phyloP scores from a whole-genome alignment of 2,888 invertebrate species.

The Patella depressa region DNA sequence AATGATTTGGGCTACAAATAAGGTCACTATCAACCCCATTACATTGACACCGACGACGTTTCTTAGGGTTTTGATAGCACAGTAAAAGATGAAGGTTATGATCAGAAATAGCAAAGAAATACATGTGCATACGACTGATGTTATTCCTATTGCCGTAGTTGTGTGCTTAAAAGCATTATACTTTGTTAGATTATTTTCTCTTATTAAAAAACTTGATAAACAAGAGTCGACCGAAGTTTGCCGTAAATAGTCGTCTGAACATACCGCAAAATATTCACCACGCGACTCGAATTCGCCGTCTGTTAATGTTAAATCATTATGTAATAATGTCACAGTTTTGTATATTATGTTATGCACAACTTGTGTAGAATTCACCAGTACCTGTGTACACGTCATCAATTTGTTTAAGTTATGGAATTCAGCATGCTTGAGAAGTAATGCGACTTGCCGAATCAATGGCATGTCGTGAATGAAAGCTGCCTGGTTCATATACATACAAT shows the following conservation, averaged over 20 bases:
- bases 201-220: background rate
- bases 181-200: too few species aligned
- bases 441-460: background rate
- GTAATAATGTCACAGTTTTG: background rate
- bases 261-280: background rate
- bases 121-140: background rate
- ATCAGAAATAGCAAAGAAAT: conserved; percentile 1
- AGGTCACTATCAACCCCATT: background rate
- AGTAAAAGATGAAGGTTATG: background rate
- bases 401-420: background rate
- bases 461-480: background rate
- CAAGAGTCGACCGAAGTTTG: background rate
- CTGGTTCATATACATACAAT: background rate
- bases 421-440: background rate
- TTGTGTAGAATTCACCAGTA: background rate
- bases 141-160: background rate
- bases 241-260: background rate
- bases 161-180: background rate
- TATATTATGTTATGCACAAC: background rate
- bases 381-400: background rate
- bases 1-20: background rate
- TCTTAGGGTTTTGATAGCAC: background rate
- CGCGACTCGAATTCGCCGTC: background rate
- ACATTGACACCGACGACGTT: background rate
- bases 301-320: background rate